Conservation (phyloP, 2,888 invertebrate genomes). For the Lasioglossum lativentre region DNA sequence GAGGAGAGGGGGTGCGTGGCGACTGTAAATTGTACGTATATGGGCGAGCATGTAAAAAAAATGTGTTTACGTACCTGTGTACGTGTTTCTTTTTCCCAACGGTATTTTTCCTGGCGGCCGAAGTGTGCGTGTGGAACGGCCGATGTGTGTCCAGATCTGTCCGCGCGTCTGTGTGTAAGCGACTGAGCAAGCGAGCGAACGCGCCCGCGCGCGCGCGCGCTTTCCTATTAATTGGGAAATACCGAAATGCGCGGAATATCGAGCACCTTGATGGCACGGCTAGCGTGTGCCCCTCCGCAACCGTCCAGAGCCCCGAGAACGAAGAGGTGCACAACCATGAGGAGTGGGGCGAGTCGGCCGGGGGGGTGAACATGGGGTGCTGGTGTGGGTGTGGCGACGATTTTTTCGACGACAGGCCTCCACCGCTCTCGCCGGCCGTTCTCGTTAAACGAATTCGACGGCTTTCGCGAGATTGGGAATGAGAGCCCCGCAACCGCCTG, state of each 20-base stretch:
- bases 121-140: neutral
- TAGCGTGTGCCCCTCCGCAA: slow-evolving; percentile 68
- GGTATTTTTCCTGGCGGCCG: slow-evolving; percentile 41
- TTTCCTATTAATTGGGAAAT: slow-evolving; percentile 77
- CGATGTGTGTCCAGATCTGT: neutral
- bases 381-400: slow-evolving; percentile 73
- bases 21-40: slow-evolving; percentile 16
- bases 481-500: slow-evolving; percentile 50
- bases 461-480: slow-evolving; percentile 73
- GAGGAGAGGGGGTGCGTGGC: slow-evolving; percentile 14
- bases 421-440: slow-evolving; percentile 66
- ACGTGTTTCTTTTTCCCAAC: slow-evolving; percentile 52
- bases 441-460: slow-evolving; percentile 74
- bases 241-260: slow-evolving; percentile 78
- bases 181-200: slow-evolving; percentile 15
- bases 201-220: slow-evolving; percentile 58
- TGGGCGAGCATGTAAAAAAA: slow-evolving; percentile 12
- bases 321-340: slow-evolving; percentile 50
- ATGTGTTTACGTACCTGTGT: slow-evolving; percentile 30
- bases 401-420: slow-evolving; percentile 76
- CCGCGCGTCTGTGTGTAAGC: slow-evolving; percentile 21
- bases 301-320: slow-evolving; percentile 52
- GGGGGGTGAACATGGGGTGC: slow-evolving; percentile 57
- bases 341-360: slow-evolving; percentile 36
- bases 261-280: slow-evolving; percentile 77